Base-by-base conservation (phyloP, 2,888 invertebrate species). In the Lysandra bellargus region DNA sequence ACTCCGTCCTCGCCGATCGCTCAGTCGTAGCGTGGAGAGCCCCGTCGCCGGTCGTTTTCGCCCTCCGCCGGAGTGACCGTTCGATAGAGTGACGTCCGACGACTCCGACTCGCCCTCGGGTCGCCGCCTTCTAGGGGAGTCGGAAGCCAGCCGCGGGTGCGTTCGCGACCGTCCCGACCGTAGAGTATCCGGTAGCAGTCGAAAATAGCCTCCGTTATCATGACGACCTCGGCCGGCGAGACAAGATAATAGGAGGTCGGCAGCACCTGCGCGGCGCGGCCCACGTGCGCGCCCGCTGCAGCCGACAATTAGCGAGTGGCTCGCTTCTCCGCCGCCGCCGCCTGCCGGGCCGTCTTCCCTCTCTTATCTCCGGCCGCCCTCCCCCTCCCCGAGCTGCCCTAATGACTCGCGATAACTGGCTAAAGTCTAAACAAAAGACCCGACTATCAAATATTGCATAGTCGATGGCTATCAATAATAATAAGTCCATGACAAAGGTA, bases 151-250 rank as follows among this genome's bases (percentile, higher is more conserved):
- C 87, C 88, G 87, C 87, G 89, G 87, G 87, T 91, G 91, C 90
- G 91, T 90, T 89, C 88, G 90, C 91, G 91, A 88, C 88, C 90
- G 91, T 90, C 90, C 88, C 88, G 88, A 88, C 85, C 89, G 88
- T 83, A 83, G 89, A 88, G 90, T 87, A 44, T 75, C 61, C 87
- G 87, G 86, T 87, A 87, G 86, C 83, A 88, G 87, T 91, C 89
- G 83, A 87, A 92, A 92, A 92, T 92, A 93, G 91, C 90, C 90
- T 91, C 88, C 90, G 93, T 94, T 94, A 94, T 94, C 94, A 93
- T 87, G 88, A 89, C 90, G 92, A 91, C 92, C 91, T 92, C 94
- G 92, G 88, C 86, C 88, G 91, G 88, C 91, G 92, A 91, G 91
- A 91, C 92, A 89, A 92, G 92, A 91, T 72, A 72, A 73, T 92